phyloP scores from a whole-genome alignment of 92 coral and sea anemone species.

The Porites rus region DNA sequence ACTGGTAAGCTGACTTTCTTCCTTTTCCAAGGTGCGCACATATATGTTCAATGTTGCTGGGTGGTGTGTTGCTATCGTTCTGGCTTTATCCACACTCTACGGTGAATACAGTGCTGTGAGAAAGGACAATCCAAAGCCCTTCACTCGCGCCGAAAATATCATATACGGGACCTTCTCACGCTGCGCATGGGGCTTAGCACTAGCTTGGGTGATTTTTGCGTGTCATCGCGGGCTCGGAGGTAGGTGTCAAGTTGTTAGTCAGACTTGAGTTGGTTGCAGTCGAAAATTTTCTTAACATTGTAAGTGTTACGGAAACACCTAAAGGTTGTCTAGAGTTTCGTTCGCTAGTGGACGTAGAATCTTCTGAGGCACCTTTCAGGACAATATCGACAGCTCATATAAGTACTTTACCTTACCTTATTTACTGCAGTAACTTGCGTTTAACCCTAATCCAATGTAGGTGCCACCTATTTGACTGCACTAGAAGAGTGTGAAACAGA shows the following conservation, averaged over 20 bases:
- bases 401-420: too few species aligned
- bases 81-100: conserved; percentile 74
- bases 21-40: neutral
- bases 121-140: conserved; percentile 58
- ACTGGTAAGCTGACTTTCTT: neutral
- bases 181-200: conserved; percentile 83
- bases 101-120: conserved; percentile 71
- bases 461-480: too few species aligned
- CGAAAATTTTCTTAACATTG: too few species aligned
- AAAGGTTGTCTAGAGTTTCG: too few species aligned
- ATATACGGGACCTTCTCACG: conserved; percentile 79
- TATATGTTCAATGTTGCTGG: conserved; percentile 43
- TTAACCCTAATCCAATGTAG: too few species aligned
- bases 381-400: too few species aligned
- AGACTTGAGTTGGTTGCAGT: too few species aligned
- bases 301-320: too few species aligned
- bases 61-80: conserved; percentile 74
- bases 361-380: too few species aligned
- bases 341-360: too few species aligned
- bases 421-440: too few species aligned
- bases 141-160: conserved; percentile 71
- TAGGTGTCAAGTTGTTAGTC: conserved; percentile 16
- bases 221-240: conserved; percentile 93
- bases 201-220: conserved; percentile 93
- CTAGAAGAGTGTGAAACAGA: too few species aligned